Evolutionary conservation across 2,888 invertebrate genomes (phyloP), one percentile per base, ranked within the genome.

Genomic region (Phaedon cochleariae): DNA sequence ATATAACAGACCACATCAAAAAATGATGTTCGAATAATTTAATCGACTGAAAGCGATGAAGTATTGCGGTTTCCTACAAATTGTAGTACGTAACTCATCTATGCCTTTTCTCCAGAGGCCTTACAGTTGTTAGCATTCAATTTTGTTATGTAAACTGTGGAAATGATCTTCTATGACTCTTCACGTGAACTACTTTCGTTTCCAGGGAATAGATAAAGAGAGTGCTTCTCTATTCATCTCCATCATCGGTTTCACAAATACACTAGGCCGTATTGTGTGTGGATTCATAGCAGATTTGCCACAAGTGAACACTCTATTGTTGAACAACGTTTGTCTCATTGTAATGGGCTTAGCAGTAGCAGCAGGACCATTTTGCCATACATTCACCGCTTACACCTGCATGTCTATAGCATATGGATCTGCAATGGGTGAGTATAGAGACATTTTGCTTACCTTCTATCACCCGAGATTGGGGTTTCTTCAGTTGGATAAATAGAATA

Each of bases 201-300:
- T 86, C 2, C 83, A 93, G 92, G 90, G 90, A 69, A 90, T 95
- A 59, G 90, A 90, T 22, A 83, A 85, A 18, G 87, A 86, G 15
- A 87, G 89, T 73, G 95, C 95, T 0, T 90, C 93, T 1, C 90
- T 91, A 82, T 84, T 94, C 62, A 80, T 94, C 21, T 94, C 93
- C 0, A 90, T 93, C 67, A 95, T 95, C 77, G 95, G 95, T 64
- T 96, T 97, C 69, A 96, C 96, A 26, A 98, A 98, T 84, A 97
- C 96, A 0, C 83, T 97, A 68, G 97, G 97, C 20, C 92, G 97
- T 85, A 91, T 97, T 54, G 85, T 90, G 53, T 94, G 94, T 80
- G 97, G 97, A 26, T 93, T 92, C 85, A 89, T 97, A 29, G 95
- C 96, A 0, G 94, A 96, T 86, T 93, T 97, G 80, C 94, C 94